Percentiles rank a stretch among this genome's conserved stretches.
Evolutionary conservation across 2,797 vertebrate genomes (phyloP).

Genomic region (Capromys pilorides): DNA sequence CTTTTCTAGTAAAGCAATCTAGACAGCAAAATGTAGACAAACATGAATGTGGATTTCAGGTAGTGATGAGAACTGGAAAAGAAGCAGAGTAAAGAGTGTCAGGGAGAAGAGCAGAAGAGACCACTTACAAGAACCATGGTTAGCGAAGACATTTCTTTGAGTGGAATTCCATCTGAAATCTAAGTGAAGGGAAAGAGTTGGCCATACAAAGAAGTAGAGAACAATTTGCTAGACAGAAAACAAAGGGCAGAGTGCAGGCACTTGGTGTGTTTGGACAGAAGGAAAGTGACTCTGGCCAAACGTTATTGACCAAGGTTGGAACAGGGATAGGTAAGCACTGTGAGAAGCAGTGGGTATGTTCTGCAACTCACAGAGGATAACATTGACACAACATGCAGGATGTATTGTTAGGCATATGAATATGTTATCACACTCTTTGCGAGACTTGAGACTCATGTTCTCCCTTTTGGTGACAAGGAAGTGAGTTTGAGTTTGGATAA

Average conservation of each 20-base stretch:
- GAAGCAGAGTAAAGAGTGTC: not conserved
- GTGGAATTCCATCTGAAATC: not conserved
- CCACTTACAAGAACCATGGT: no score
- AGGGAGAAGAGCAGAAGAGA: not conserved
- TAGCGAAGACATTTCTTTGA: not conserved
- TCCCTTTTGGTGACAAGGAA: not conserved
- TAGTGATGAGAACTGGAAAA: not conserved
- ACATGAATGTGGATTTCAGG: not conserved
- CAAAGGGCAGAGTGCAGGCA: not conserved
- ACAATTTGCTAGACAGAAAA: not conserved
- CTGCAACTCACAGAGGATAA: not conserved
- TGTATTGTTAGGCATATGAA: not conserved
- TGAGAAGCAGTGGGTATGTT: fast-evolving
- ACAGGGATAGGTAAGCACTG: not conserved
- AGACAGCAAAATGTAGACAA: not conserved
- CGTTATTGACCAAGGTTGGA: not conserved
- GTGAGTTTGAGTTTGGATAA: not conserved
- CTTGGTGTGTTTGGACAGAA: not conserved
- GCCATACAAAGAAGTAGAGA: not conserved
- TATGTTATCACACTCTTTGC: not conserved
- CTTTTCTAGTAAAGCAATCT: not conserved
- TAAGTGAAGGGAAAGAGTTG: not conserved
- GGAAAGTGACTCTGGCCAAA: not conserved
- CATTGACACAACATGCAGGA: not conserved
- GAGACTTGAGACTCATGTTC: not conserved